Percentiles rank a stretch among this genome's conserved stretches.
Evolutionary conservation across 2,797 vertebrate species (phyloP).

Genomic region (Setipinna tenuifilis): DNA sequence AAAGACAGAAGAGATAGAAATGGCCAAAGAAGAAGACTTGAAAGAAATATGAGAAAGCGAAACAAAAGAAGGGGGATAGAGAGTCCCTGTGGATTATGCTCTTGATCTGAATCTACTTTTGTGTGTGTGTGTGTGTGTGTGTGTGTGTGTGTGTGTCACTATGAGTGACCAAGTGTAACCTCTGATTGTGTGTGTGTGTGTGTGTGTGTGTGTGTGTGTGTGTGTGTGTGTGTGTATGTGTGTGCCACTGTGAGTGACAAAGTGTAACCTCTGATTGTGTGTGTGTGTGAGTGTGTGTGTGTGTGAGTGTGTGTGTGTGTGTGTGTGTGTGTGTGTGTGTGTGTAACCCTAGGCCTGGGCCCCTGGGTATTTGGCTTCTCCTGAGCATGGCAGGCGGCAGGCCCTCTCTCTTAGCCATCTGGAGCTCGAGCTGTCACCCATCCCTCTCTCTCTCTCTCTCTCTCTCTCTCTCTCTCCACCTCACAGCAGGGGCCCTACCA

Average conservation of each 20-base stretch:
- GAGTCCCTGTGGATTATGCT: background rate
- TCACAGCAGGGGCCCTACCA: background rate
- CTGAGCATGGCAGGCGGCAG: constrained; percentile 43
- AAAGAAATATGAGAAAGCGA: background rate
- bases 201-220: background rate
- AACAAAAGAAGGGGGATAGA: constrained; percentile 12
- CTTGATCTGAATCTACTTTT: background rate
- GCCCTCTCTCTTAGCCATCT: constrained; percentile 50
- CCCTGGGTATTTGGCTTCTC: constrained; percentile 51
- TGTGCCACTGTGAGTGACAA: background rate
- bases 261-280: background rate
- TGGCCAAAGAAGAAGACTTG: background rate
- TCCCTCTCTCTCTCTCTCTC: constrained; percentile 32
- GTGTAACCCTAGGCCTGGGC: constrained; percentile 48
- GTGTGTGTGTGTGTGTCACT: background rate
- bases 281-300: background rate
- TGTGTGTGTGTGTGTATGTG: background rate
- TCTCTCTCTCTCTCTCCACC: background rate
- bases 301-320: constrained; percentile 7
- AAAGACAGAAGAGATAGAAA: background rate
- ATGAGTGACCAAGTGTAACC: background rate
- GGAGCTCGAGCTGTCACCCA: constrained; percentile 52
- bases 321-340: constrained; percentile 22
- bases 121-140: background rate
- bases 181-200: background rate